Conservation (phyloP, 2,888 invertebrate genomes). For the Kuschelorhynchus macadamiae region DNA sequence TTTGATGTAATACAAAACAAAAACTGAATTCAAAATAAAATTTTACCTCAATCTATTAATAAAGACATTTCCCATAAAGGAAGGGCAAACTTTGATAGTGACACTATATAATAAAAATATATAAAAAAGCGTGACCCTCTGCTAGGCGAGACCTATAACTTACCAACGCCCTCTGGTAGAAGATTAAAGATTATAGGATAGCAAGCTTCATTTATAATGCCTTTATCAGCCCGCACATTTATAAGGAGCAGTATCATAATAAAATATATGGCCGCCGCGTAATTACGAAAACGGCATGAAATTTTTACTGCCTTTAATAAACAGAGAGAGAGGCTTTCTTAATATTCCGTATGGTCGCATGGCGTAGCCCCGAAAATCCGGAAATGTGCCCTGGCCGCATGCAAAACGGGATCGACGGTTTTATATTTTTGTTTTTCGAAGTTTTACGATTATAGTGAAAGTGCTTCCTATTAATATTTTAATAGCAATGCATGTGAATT, state of each 20-base stretch:
- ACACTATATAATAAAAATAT: too few relatives aligned
- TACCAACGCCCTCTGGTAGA: too few relatives aligned
- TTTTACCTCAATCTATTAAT: too few relatives aligned
- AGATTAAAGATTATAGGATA: conserved; percentile 16
- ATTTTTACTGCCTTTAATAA: conserved; percentile 37
- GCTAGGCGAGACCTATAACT: too few relatives aligned
- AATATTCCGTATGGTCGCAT: conserved; percentile 23
- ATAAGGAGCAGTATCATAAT: conserved; percentile 28
- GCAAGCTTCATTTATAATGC: conserved; percentile 21
- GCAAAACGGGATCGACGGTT: conserved; percentile 12
- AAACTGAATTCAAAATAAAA: too few relatives aligned
- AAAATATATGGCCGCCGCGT: conserved; percentile 29
- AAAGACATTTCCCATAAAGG: too few relatives aligned
- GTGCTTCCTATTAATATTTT: too few relatives aligned
- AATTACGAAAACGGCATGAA: conserved; percentile 31
- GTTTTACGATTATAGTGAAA: conserved; percentile 26
- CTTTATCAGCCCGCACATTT: conserved; percentile 27
- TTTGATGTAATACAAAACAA: too few relatives aligned
- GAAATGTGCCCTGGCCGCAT: conserved; percentile 17
- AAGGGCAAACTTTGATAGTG: too few relatives aligned
- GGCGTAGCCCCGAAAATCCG: conserved; percentile 14
- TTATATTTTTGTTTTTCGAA: conserved; percentile 34
- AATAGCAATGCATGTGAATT: too few relatives aligned
- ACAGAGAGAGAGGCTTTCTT: conserved; percentile 24
- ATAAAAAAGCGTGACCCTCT: too few relatives aligned